These are phyloP conservation scores for Stenotaenia linearis DNA, from an alignment of 2,888 invertebrate genomes.

Conservation along the genomic window DNA sequence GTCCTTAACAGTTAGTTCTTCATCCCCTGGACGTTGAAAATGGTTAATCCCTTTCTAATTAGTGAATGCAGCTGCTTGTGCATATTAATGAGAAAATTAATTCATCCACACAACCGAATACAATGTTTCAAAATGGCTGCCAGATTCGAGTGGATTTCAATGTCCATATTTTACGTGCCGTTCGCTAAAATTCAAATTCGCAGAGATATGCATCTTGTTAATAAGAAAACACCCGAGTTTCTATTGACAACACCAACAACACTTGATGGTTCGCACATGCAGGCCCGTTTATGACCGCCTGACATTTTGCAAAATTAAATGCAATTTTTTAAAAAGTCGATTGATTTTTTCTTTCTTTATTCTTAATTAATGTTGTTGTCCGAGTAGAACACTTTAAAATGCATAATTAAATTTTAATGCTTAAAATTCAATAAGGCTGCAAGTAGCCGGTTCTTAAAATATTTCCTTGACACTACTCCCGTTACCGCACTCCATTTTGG, in stretches of 20 bases:
- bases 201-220: neutral
- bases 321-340: no score
- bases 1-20: constrained; percentile 2
- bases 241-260: no score
- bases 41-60: constrained; percentile 22
- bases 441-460: neutral
- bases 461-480: neutral
- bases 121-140: constrained; percentile 26
- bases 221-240: neutral
- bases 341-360: no score
- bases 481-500: constrained; percentile 11
- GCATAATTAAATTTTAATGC: neutral
- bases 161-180: neutral
- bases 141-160: neutral
- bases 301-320: no score
- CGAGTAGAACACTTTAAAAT: neutral
- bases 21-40: constrained; percentile 22
- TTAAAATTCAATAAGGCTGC: neutral
- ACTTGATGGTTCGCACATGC: no score
- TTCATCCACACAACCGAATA: constrained; percentile 5
- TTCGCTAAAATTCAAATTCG: no score
- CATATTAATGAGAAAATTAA: constrained; percentile 33
- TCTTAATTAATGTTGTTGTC: neutral
- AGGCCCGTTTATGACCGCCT: no score
- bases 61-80: constrained; percentile 29